Base-by-base conservation (phyloP, 2,797 vertebrate species). In the Pteropus rufus region DNA sequence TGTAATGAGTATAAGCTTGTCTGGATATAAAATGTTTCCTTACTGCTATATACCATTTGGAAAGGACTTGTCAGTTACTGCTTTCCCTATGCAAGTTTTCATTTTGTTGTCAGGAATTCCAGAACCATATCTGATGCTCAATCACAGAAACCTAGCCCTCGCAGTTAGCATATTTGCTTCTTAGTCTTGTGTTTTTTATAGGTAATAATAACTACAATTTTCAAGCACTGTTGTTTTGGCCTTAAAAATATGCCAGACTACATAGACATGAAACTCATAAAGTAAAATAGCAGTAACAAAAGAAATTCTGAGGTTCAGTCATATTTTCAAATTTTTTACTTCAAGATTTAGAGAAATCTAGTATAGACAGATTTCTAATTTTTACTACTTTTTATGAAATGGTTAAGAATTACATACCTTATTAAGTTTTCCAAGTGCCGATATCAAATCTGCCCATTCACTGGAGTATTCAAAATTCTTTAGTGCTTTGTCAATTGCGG, bases 401-500 rank as follows among this genome's bases (percentile, higher is more conserved):
- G 24, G 18, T 7, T 81, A 76, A 83, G 29, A 83, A 49, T 89
- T 34, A 65, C 97, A 52, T 98, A 99, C 99, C 99, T 99, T 99
- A 98, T 99, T 99, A 95, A 99, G 99, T 96, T 99, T 99, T 83
- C 99, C 99, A 97, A 99, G 99, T 6, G 99, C 99, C 3, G 99
- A 99, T 98, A 99, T 99, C 97, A 99, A 99, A 98, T 99, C 99
- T 41, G 99, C 99, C 99, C 99, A 99, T 98, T 99, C 99, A 89
- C 99, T 99, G 97, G 99, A 99, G 98, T 99, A 99, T 98, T 99
- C 99, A 97, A 99, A 99, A 98, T 99, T 99, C 98, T 99, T 99
- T 84, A 99, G 98, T 49, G 99, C 99, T 98, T 99, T 99, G 98
- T 99, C 99, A 97, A 99, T 99, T 39, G 99, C 99, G 72, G 99